These are phyloP conservation scores for Tragelaphus strepsiceros DNA, from an alignment of 2,113 vertebrate genomes.

Conservation along the genomic window DNA sequence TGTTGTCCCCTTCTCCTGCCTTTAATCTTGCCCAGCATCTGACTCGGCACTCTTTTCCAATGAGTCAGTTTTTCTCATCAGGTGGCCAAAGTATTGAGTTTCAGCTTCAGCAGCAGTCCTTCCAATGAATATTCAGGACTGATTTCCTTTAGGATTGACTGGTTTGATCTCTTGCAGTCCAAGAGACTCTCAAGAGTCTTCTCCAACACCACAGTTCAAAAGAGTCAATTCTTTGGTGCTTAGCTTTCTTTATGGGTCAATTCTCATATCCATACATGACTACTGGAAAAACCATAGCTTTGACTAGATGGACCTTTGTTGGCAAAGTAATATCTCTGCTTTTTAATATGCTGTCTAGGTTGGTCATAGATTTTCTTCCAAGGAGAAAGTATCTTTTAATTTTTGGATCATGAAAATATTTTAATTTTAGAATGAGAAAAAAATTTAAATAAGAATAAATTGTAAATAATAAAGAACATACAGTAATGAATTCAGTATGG, in stretches of 20 bases:
- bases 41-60: background rate
- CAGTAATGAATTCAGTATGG: background rate
- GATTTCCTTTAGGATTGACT: background rate
- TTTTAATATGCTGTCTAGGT: background rate
- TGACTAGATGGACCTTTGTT: background rate
- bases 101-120: background rate
- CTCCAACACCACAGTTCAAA: background rate
- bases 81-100: background rate
- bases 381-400: background rate
- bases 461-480: background rate
- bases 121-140: background rate
- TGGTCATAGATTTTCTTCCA: background rate
- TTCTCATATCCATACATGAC: background rate
- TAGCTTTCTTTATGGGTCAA: background rate
- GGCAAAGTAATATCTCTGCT: background rate
- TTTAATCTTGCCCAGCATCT: background rate
- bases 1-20: background rate
- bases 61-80: background rate
- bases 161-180: background rate
- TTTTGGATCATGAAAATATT: background rate
- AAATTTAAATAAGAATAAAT: background rate
- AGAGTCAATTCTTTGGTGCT: accelerated
- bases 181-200: background rate
- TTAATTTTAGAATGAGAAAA: background rate
- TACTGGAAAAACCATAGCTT: background rate